A percentile compares a stretch with the other conserved stretches of the same genome.
Conservation (phyloP, 2,113 vertebrate species). For the Microtus oregoni region DNA sequence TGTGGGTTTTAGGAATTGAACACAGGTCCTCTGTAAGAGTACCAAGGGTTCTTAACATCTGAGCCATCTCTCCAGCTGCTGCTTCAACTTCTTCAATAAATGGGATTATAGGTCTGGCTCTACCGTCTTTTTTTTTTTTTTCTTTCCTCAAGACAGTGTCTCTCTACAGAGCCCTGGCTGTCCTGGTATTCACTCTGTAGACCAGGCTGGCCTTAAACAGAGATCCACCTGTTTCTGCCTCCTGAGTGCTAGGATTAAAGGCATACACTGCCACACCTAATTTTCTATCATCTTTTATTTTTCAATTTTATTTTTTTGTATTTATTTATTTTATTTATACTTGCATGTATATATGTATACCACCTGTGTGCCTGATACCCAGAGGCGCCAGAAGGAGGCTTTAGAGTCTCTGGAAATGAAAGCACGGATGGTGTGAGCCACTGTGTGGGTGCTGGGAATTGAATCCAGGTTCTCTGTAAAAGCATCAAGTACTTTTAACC, state of each 20-base stretch:
- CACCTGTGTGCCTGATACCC: not conserved
- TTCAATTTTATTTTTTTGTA: not conserved
- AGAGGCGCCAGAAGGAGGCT: not conserved
- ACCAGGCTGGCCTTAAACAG: not conserved
- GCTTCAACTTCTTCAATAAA: not conserved
- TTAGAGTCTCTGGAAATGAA: not conserved
- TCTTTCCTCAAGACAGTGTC: not conserved
- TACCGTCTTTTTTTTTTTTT: not conserved
- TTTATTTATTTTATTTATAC: not conserved
- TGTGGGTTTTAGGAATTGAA: not conserved
- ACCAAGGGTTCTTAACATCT: not conserved
- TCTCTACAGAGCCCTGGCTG: not conserved
- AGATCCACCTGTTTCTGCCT: not conserved
- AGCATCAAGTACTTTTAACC: not conserved
- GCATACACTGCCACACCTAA: fast-evolving
- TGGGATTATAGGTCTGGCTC: not conserved
- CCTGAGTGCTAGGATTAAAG: not conserved
- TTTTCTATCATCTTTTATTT: not conserved
- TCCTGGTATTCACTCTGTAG: not conserved
- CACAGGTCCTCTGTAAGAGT: not conserved
- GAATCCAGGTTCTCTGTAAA: not conserved
- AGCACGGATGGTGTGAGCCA: not conserved
- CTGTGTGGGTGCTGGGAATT: not conserved
- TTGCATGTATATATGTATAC: not conserved
- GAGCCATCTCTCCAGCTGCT: not conserved